These are phyloP conservation scores for Capromys pilorides DNA, from an alignment of 2,797 vertebrate genomes.

Conservation along the genomic window DNA sequence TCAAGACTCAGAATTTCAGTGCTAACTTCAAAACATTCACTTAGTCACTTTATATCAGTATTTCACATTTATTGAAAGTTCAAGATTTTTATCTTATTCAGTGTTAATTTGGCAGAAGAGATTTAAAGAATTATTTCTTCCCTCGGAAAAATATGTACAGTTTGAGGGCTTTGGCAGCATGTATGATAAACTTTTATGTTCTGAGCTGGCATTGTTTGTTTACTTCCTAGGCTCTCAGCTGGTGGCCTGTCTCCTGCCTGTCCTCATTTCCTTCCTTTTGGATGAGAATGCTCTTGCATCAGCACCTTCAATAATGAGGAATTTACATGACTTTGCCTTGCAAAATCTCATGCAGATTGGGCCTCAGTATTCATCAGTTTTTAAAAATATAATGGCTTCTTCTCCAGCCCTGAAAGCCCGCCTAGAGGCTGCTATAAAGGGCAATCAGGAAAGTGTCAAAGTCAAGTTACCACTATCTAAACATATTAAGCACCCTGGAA, in stretches of 20 bases:
- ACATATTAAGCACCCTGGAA: conserved; percentile 83
- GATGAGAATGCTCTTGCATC: conserved; percentile 93
- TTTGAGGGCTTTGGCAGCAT: background rate
- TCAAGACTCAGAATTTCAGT: background rate
- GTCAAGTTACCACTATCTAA: conserved; percentile 84
- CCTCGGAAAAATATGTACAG: background rate
- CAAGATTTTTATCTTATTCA: background rate
- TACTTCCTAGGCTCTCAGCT: conserved; percentile 89
- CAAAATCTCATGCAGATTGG: conserved; percentile 93
- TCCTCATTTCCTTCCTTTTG: conserved; percentile 95
- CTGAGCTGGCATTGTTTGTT: conserved; percentile 52
- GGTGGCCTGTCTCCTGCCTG: conserved; percentile 89
- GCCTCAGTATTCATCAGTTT: conserved; percentile 90
- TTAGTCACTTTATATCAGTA: background rate
- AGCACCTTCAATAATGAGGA: conserved; percentile 86
- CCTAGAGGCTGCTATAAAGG: conserved; percentile 92
- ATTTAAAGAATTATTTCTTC: background rate
- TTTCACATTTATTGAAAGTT: background rate
- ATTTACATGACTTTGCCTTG: conserved; percentile 92
- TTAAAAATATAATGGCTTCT: conserved; percentile 91
- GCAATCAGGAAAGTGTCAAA: conserved; percentile 91
- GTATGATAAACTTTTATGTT: background rate
- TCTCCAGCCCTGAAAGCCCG: conserved; percentile 92
- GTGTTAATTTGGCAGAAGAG: conserved; percentile 17
- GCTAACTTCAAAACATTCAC: conserved; percentile 3